These are phyloP conservation scores for Tenebrio molitor DNA, from an alignment of 1,140 invertebrate genomes.

Conservation along the genomic window DNA sequence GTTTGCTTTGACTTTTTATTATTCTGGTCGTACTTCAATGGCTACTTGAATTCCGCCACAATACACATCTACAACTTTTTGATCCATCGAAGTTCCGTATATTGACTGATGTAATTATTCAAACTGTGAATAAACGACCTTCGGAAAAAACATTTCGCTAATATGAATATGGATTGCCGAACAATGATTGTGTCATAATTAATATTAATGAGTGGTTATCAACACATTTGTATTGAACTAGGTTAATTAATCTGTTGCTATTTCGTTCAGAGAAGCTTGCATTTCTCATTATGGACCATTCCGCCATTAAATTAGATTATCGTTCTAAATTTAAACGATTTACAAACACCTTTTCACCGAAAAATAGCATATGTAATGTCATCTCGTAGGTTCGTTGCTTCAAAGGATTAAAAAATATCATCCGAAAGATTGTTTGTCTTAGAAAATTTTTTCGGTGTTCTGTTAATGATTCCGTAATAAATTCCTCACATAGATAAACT, in stretches of 20 bases:
- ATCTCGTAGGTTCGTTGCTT: background rate
- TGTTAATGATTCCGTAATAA: conserved; percentile 12
- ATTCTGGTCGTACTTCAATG: conserved; percentile 31
- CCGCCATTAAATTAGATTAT: no score
- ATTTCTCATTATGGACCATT: no score
- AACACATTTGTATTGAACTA: no score
- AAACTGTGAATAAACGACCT: conserved; percentile 19
- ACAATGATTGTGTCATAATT: background rate
- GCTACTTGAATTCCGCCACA: conserved; percentile 43
- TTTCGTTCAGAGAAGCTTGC: no score
- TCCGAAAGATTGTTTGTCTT: background rate
- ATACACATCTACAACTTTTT: background rate
- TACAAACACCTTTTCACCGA: no score
- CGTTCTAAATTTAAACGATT: no score
- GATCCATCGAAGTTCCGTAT: conserved; percentile 6
- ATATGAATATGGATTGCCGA: conserved; percentile 23
- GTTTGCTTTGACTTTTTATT: conserved; percentile 43
- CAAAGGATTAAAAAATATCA: background rate
- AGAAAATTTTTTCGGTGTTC: background rate
- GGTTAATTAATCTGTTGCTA: no score
- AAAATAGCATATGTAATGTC: background rate
- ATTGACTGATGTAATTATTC: background rate
- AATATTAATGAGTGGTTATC: conserved; percentile 24
- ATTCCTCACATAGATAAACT: conserved; percentile 27
- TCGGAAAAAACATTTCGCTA: conserved; percentile 1